Percentiles rank a stretch among this genome's conserved stretches.
Conservation (phyloP, 2,797 vertebrate species). For the Sarcophilus harrisii region DNA sequence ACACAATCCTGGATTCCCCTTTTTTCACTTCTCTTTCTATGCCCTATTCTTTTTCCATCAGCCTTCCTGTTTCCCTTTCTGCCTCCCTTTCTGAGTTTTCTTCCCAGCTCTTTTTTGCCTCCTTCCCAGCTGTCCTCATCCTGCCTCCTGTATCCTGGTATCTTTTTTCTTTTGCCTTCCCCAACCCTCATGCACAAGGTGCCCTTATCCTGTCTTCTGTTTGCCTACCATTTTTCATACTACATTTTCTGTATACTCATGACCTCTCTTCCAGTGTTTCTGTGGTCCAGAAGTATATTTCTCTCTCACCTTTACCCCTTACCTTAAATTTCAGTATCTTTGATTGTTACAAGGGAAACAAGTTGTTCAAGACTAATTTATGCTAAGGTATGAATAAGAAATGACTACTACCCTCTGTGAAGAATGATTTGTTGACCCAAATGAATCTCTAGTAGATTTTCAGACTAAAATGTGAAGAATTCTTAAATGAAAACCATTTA, state of each 20-base stretch:
- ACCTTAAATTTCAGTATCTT: neutral
- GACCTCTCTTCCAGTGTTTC: neutral
- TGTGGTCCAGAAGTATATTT: neutral
- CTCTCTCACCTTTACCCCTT: neutral
- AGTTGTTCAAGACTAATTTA: neutral
- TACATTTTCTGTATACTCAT: neutral
- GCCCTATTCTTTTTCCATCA: neutral
- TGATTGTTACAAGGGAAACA: neutral
- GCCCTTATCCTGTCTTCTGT: neutral
- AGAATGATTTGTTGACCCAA: constrained; percentile 20
- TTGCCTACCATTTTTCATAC: neutral
- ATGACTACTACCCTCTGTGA: neutral
- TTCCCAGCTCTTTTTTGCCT: constrained; percentile 1
- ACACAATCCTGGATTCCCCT: neutral
- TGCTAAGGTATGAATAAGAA: neutral
- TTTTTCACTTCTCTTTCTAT: neutral
- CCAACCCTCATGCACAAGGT: neutral
- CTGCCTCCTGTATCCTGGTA: neutral
- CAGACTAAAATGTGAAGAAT: neutral
- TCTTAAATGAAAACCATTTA: neutral
- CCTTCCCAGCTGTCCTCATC: neutral
- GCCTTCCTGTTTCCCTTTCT: neutral
- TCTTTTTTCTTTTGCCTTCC: neutral
- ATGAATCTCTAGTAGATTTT: neutral
- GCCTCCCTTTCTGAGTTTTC: neutral